Percentiles rank a stretch among this genome's conserved stretches.
Evolutionary conservation across 2,113 vertebrate genomes (phyloP).

Genomic region (Pelusios castaneus): DNA sequence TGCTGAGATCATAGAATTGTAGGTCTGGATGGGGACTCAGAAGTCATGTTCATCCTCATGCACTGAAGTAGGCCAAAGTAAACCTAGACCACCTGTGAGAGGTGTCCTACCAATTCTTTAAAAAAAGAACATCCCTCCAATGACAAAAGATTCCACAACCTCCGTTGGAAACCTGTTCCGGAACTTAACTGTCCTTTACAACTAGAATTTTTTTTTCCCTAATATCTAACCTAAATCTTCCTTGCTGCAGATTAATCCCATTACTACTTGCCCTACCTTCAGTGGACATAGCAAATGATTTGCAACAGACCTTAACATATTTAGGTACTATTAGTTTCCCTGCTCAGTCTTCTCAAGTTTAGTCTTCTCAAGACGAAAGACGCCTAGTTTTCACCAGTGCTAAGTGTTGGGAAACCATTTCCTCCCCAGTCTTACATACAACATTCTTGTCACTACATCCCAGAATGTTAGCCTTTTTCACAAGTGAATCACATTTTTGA

Average conservation of each 20-base stretch:
- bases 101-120: neutral
- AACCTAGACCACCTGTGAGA: neutral
- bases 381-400: neutral
- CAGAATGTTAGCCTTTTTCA: neutral
- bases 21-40: neutral
- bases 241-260: neutral
- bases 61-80: neutral
- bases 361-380: neutral
- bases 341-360: neutral
- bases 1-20: accelerated
- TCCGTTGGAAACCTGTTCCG: neutral
- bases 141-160: neutral
- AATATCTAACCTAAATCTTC: neutral
- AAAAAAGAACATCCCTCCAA: neutral
- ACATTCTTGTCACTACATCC: neutral
- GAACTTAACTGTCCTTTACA: neutral
- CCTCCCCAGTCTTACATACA: neutral
- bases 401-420: neutral
- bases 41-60: neutral
- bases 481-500: neutral
- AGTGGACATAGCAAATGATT: neutral
- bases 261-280: neutral
- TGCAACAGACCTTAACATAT: neutral
- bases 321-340: neutral
- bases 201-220: neutral